Base-by-base conservation (phyloP, 2,113 vertebrate species). In the Stigmatopora nigra region DNA sequence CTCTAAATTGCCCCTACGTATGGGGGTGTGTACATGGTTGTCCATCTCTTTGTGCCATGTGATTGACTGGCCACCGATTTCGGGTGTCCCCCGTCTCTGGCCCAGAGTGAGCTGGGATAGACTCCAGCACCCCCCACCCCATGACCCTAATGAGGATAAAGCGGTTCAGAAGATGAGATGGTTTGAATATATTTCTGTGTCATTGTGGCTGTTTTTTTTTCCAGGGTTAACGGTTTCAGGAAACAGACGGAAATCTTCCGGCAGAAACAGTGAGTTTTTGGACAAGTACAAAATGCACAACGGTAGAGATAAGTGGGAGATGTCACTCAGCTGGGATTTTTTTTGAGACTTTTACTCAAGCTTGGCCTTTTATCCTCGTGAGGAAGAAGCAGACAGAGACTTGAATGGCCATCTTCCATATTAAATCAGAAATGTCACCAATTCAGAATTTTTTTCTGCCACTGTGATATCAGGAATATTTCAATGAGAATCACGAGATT, bases 161-260 rank as follows among this genome's bases (percentile, higher is more conserved):
- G 3, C 25, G 25, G 25, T 31, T 31, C 25, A 31, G 25, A 31
- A 31, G 25, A 31, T 31, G 25, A 31, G 25, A 31, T 31, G 25
- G 25, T 31, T 31, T 3, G 3, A 31, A 31, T 31, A 2, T 31
- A 35, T 56, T 35, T 20, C 4, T 64, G 44, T 79, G 53, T 38
- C 60, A 2, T 64, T 72, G 2, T 64, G 31, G 77, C 49, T 44
- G 59, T 7, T 61, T 71, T 31, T 71, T 31, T 9, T 57, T 8
- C 0, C 80, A 93, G 92, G 79, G 41, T 74, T 59, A 92, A 92
- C 16, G 88, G 92, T 59, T 85, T 92, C 49, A 84, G 88, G 86
- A 91, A 90, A 60, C 92, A 93, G 78, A 88, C 81, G 0, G 89
- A 92, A 72, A 90, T 91, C 67, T 75, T 93, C 25, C 83, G 86